phyloP scores from a whole-genome alignment of 2,888 invertebrate genomes.

The Micoletzkya japonica region DNA sequence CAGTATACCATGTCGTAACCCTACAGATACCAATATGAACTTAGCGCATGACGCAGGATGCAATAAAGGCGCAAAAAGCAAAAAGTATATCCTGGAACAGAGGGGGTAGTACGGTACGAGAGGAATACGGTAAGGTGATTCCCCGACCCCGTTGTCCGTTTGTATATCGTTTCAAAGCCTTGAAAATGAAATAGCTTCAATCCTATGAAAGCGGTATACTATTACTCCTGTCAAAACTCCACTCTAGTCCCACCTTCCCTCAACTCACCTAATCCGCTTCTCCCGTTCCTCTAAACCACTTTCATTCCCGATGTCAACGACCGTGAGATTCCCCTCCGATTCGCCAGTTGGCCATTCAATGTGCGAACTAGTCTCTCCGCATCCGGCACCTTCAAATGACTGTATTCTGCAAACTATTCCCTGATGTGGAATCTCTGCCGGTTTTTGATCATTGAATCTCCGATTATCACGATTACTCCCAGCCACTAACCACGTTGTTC shows the following conservation, averaged over 20 bases:
- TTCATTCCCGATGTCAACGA: conserved; percentile 37
- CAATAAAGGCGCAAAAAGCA: too few relatives aligned
- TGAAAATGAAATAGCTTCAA: too few relatives aligned
- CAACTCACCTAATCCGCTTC: not conserved
- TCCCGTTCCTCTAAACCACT: conserved; percentile 35
- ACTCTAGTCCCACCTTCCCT: not conserved
- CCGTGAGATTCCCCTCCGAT: conserved; percentile 33
- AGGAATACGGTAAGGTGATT: too few relatives aligned
- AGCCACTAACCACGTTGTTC: conserved; percentile 14
- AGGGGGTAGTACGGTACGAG: too few relatives aligned
- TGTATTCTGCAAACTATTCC: not conserved
- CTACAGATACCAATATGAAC: too few relatives aligned
- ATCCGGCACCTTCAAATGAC: conserved; percentile 74
- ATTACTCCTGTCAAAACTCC: not conserved
- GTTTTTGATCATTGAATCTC: not conserved
- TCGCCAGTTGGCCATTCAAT: conserved; percentile 74
- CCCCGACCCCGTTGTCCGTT: too few relatives aligned
- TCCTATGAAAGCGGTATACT: too few relatives aligned
- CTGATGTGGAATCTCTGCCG: not conserved
- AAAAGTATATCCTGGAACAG: too few relatives aligned
- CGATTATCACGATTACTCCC: not conserved
- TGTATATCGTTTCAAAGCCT: too few relatives aligned
- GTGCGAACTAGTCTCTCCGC: conserved; percentile 84
- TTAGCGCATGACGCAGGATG: too few relatives aligned
- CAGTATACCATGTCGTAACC: too few relatives aligned